Evolutionary conservation across 1,140 invertebrate genomes (phyloP), one percentile per base, ranked within the genome.

Genomic region (Mizuhopecten yessoensis): DNA sequence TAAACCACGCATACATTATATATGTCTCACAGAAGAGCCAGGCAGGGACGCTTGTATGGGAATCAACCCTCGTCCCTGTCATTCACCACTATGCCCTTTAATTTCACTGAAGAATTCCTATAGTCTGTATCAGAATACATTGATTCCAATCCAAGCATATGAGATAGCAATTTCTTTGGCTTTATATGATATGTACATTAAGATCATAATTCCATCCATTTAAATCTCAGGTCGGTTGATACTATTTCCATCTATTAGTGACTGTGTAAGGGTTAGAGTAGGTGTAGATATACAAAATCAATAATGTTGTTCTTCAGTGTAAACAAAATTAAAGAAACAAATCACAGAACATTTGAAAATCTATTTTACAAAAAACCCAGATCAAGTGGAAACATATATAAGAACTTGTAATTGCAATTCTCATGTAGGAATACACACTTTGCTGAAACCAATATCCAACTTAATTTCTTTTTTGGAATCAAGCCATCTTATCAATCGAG

Each of bases 81-180:
- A 75, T 5, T 75, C 23, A 29, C 57, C 23, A 29, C 5, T 75
- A 75, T 7, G 57, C 57, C n/a, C n/a, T 75, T 75, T 75, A 75
- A 75, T 75, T 75, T 75, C 57, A 75, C n/a, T 13, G 57, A 75
- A 75, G 57, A 75, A 75, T 75, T 75, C 57, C 57, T 75, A 75
- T 29, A 75, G 23, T 75, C 57, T 29, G 57, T 75, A 75, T 9
- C 57, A 75, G 57, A 45, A 17, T 13, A 45, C 17, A 45, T 75
- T 9, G 23, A 75, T n/a, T 29, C 57, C n/a, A 1, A 5, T 11
- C 17, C 57, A n/a, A 23, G 29, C 57, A 75, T 5, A 75, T 29
- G 11, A 75, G 57, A 75, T 75, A 75, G n/a, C 23, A n/a, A n/a
- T 17, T 75, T 29, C 57, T 29, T 75, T 75, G 9, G 17, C 23